phyloP scores from a whole-genome alignment of 2,113 vertebrate species.

The Ceyx cyanopectus region DNA sequence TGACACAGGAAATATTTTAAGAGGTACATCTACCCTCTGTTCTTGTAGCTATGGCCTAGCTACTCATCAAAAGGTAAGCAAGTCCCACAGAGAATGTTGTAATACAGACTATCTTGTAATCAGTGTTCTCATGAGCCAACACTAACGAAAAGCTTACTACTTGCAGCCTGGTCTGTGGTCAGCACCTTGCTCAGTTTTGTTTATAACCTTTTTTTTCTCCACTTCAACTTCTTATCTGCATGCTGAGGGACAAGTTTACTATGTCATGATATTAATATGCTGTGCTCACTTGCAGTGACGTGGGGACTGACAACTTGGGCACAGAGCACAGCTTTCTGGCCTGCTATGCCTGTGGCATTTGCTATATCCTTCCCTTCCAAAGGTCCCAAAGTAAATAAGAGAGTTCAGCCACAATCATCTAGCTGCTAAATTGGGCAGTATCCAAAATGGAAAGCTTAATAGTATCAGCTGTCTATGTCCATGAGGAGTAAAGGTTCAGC shows the following conservation, averaged over 20 bases:
- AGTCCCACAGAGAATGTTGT: not conserved
- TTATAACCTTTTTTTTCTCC: not conserved
- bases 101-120: not conserved
- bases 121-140: not conserved
- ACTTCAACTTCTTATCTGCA: not conserved
- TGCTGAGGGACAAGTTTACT: not conserved
- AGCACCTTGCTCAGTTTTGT: not conserved
- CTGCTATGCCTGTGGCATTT: not conserved
- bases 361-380: not conserved
- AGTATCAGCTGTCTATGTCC: conserved; percentile 34
- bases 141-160: not conserved
- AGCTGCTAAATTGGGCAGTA: conserved; percentile 8
- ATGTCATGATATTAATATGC: not conserved
- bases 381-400: not conserved
- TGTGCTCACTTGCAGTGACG: not conserved
- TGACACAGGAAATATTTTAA: conserved; percentile 19
- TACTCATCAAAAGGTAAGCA: not conserved
- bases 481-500: conserved; percentile 9
- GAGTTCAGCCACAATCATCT: not conserved
- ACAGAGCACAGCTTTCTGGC: not conserved
- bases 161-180: not conserved
- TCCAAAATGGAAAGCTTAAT: conserved; percentile 37
- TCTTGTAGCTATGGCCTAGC: not conserved
- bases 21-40: not conserved
- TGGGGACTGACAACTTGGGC: not conserved